These are phyloP conservation scores for Chrysotoxum bicinctum DNA, from an alignment of 2,888 invertebrate genomes.

Conservation along the genomic window DNA sequence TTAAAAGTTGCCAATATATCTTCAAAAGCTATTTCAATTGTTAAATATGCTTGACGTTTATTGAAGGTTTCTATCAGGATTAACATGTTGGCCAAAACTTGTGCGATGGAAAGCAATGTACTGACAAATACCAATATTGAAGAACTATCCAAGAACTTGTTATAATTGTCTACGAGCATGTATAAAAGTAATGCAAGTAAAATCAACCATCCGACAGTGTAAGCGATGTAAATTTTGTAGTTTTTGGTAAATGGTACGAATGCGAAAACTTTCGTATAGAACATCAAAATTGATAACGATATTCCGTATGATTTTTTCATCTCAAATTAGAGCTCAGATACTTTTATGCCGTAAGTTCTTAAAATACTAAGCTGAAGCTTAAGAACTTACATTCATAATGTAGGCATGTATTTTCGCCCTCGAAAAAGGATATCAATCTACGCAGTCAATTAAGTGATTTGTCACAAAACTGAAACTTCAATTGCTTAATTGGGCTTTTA, in stretches of 20 bases:
- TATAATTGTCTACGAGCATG: slow-evolving; percentile 45
- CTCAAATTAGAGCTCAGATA: neutral
- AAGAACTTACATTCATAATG: too few species aligned
- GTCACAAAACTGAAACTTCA: slow-evolving; percentile 12
- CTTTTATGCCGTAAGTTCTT: neutral
- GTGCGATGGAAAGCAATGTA: neutral
- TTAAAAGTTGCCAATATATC: neutral
- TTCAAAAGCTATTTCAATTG: slow-evolving; percentile 23
- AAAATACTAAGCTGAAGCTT: neutral
- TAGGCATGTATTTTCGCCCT: neutral
- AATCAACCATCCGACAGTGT: slow-evolving; percentile 12
- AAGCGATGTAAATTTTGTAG: neutral
- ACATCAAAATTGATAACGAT: neutral
- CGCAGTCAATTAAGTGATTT: neutral
- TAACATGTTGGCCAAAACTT: slow-evolving; percentile 47
- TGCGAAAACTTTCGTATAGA: slow-evolving; percentile 16
- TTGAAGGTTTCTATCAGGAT: slow-evolving; percentile 64
- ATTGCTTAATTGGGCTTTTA: slow-evolving; percentile 34
- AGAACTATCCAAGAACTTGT: neutral
- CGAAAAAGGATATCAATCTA: neutral
- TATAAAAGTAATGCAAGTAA: slow-evolving; percentile 31
- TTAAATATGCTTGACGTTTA: slow-evolving; percentile 35
- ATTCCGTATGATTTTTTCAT: neutral
- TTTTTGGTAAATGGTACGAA: slow-evolving; percentile 16
- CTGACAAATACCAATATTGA: slow-evolving; percentile 25